Percentiles rank a stretch among this genome's conserved stretches.
These are phyloP conservation scores for Sphaeramia orbicularis DNA, from an alignment of 2,797 vertebrate genomes.

Conservation along the genomic window DNA sequence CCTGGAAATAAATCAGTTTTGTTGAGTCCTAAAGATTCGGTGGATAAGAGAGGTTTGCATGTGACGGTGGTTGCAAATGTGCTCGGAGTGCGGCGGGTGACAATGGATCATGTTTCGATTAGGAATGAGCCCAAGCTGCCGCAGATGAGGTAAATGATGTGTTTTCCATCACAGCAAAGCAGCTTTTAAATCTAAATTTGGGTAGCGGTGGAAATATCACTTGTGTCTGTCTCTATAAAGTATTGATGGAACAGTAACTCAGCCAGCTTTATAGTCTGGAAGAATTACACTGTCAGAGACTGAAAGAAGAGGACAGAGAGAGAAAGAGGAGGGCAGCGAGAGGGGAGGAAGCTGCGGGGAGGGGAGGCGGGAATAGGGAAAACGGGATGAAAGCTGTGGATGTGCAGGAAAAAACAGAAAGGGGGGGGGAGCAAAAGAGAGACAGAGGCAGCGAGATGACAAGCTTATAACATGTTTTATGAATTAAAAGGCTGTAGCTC, in stretches of 20 bases:
- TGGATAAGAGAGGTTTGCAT: slow-evolving; percentile 40
- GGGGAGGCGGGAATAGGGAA: slow-evolving; percentile 11
- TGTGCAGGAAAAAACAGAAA: slow-evolving; percentile 44
- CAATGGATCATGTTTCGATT: slow-evolving; percentile 66
- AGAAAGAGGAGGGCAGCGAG: slow-evolving; percentile 28
- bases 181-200: slow-evolving; percentile 71
- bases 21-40: slow-evolving; percentile 52
- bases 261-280: slow-evolving; percentile 71
- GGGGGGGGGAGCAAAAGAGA: slow-evolving; percentile 1
- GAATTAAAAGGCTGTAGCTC: slow-evolving; percentile 79
- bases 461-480: slow-evolving; percentile 78
- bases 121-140: slow-evolving; percentile 36
- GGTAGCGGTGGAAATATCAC: slow-evolving; percentile 64
- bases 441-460: slow-evolving; percentile 55
- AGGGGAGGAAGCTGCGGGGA: slow-evolving; percentile 23
- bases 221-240: slow-evolving; percentile 76
- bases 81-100: slow-evolving; percentile 39
- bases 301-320: slow-evolving; percentile 18
- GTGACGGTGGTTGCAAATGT: slow-evolving; percentile 35
- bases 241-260: slow-evolving; percentile 74
- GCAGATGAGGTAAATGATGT: slow-evolving; percentile 66
- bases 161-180: slow-evolving; percentile 64
- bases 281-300: slow-evolving; percentile 62
- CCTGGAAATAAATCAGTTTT: slow-evolving; percentile 53
- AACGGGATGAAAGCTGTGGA: slow-evolving; percentile 58